Evolutionary conservation across 2,797 vertebrate species (phyloP), one percentile per base, ranked within the genome.

Genomic region (Urocyon cinereoargenteus): DNA sequence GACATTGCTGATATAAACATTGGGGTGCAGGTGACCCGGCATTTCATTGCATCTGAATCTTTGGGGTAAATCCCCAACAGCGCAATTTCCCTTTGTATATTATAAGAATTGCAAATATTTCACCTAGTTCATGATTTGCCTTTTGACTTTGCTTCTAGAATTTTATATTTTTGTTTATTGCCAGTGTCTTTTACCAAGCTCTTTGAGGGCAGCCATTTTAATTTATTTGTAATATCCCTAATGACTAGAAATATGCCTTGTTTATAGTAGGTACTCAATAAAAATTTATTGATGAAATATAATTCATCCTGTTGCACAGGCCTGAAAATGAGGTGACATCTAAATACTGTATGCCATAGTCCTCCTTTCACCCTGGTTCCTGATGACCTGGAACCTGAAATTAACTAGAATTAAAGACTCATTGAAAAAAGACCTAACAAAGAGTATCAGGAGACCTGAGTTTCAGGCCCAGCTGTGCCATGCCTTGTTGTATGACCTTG

Each of bases 271-370:
- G 14, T 55, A 31, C 8, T 90, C 66, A 86, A 62, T 89, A 82
- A 83, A 64, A 62, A 83, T 77, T 72, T 90, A n/a, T 72, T 90
- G 11, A 24, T 97, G 28, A 85, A 88, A 87, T 81, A 82, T 21
- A 91, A 72, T 92, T 51, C 3, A 59, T 79, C 21, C 64, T 59
- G 22, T 12, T 68, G 28, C 57, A 28, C 3, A 73, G n/a, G 2
- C 5, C 61, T 59, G n/a, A 88, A 91, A 79, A 73, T 66, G 16
- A 73, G 26, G 22, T 92, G 19, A 83, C 49, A 83, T 57, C 34
- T 78, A 94, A 77, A 86, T 86, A 83, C 2, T 88, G 36, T 89
- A 85, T 73, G 11, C 0, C 7, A 88, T 88, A 49, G 40, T 28
- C 21, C 91, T 84, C 31, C 3, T 19, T 88, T 79, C 2, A 73